A percentile compares a stretch with the other conserved stretches of the same genome.
phyloP scores from a whole-genome alignment of 1,140 invertebrate genomes.

The Centruroides vittatus region DNA sequence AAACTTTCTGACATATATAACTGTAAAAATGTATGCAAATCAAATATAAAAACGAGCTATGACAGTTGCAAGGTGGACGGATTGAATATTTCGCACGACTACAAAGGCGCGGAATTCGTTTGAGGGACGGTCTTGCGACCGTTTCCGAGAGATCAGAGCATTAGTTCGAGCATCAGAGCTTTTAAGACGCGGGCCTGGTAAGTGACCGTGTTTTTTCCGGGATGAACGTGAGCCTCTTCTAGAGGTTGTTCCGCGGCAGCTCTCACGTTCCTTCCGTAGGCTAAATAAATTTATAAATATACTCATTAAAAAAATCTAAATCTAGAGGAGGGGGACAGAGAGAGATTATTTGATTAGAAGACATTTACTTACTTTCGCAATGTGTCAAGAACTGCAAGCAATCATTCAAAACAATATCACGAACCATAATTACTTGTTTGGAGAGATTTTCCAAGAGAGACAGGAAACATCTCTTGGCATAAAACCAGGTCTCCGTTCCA shows the following conservation, averaged over 20 bases:
- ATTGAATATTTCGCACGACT: too few relatives aligned
- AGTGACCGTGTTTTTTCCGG: slow-evolving; percentile 82
- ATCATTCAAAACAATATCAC: slow-evolving; percentile 75
- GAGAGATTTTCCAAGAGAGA: slow-evolving; percentile 83
- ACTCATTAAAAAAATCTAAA: background rate
- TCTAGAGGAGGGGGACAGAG: background rate
- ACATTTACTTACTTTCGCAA: slow-evolving; percentile 45
- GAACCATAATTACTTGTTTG: slow-evolving; percentile 78
- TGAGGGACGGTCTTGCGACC: too few relatives aligned
- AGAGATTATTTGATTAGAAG: too few relatives aligned
- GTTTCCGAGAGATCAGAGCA: slow-evolving; percentile 8
- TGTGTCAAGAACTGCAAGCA: slow-evolving; percentile 85
- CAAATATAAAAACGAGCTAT: too few relatives aligned
- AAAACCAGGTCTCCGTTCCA: slow-evolving; percentile 94
- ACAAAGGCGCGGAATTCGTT: too few relatives aligned
- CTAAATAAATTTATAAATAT: slow-evolving; percentile 36
- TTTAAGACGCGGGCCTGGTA: slow-evolving; percentile 80
- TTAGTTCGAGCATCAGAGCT: slow-evolving; percentile 52
- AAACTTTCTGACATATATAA: too few relatives aligned
- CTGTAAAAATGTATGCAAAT: too few relatives aligned
- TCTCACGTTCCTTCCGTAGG: slow-evolving; percentile 67
- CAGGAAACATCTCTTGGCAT: slow-evolving; percentile 86
- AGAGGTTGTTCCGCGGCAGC: slow-evolving; percentile 68
- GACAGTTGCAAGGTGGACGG: too few relatives aligned
- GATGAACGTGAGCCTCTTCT: slow-evolving; percentile 49